Conservation (phyloP, 2,888 invertebrate genomes). For the Andrena minutula region DNA sequence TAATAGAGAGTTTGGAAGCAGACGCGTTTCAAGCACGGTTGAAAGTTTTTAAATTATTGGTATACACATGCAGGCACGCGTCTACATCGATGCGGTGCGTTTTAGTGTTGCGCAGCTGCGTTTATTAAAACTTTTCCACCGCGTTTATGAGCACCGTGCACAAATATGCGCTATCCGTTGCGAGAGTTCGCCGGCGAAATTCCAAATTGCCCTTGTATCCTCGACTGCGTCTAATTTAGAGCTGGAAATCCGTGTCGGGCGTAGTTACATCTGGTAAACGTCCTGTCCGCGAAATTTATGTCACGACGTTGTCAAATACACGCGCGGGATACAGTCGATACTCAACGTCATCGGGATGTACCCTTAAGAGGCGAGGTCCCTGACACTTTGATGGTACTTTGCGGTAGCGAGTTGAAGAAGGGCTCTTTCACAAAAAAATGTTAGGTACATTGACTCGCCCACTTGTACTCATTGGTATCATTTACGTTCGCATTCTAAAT, state of each 20-base stretch:
- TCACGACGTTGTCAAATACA: constrained; percentile 26
- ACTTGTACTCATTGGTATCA: too few species aligned
- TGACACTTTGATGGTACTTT: neutral
- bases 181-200: neutral
- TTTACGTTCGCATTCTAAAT: too few species aligned
- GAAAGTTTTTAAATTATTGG: constrained; percentile 57
- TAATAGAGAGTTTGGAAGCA: constrained; percentile 2
- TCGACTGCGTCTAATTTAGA: constrained; percentile 23
- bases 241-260: constrained; percentile 26
- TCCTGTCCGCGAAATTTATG: constrained; percentile 23
- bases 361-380: neutral
- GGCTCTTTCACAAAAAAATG: too few species aligned
- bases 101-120: constrained; percentile 21
- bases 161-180: neutral
- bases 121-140: constrained; percentile 46
- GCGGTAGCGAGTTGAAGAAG: too few species aligned
- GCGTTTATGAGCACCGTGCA: neutral
- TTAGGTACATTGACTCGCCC: too few species aligned
- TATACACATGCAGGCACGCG: neutral
- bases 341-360: constrained; percentile 4
- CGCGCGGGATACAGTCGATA: constrained; percentile 11
- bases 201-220: constrained; percentile 3
- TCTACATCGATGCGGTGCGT: constrained; percentile 1
- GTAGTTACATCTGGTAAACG: constrained; percentile 27
- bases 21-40: neutral